phyloP scores from a whole-genome alignment of 2,888 invertebrate genomes.

The Augiades crinisus region DNA sequence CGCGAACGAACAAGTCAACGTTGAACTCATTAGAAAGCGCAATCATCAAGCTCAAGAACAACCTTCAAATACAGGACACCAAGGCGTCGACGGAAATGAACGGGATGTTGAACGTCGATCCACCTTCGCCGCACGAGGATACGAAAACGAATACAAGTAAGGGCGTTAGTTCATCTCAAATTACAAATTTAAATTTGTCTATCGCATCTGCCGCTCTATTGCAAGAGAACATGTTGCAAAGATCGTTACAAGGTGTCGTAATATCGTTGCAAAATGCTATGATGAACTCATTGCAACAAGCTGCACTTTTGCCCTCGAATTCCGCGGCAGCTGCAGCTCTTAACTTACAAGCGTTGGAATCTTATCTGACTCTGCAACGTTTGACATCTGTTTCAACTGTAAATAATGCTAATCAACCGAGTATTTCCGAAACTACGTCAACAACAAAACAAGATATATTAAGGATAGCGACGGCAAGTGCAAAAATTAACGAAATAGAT shows the following conservation, averaged over 20 bases:
- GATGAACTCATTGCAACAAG: slow-evolving; percentile 92
- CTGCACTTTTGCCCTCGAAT: slow-evolving; percentile 89
- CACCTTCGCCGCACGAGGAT: slow-evolving; percentile 60
- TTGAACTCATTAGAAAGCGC: slow-evolving; percentile 77
- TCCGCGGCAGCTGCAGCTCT: slow-evolving; percentile 92
- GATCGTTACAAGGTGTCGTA: slow-evolving; percentile 90
- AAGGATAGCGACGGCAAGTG: slow-evolving; percentile 82
- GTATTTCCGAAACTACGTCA: slow-evolving; percentile 53
- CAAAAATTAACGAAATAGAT: slow-evolving; percentile 74
- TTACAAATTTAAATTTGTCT: slow-evolving; percentile 68
- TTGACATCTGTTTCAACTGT: slow-evolving; percentile 86
- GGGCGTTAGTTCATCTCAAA: slow-evolving; percentile 61
- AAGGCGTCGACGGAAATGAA: slow-evolving; percentile 66
- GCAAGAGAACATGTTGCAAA: slow-evolving; percentile 85
- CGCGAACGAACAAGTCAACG: slow-evolving; percentile 68
- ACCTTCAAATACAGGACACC: slow-evolving; percentile 75
- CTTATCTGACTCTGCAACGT: slow-evolving; percentile 91
- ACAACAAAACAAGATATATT: slow-evolving; percentile 85
- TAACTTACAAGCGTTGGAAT: slow-evolving; percentile 92
- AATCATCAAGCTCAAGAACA: slow-evolving; percentile 77
- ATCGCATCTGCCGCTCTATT: slow-evolving; percentile 82
- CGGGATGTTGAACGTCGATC: slow-evolving; percentile 57
- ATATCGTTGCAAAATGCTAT: slow-evolving; percentile 92
- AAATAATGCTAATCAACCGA: slow-evolving; percentile 57
- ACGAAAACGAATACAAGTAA: slow-evolving; percentile 69